A percentile compares a stretch with the other conserved stretches of the same genome.
phyloP scores from a whole-genome alignment of 1,140 invertebrate genomes.

The Acromyrmex heyeri region DNA sequence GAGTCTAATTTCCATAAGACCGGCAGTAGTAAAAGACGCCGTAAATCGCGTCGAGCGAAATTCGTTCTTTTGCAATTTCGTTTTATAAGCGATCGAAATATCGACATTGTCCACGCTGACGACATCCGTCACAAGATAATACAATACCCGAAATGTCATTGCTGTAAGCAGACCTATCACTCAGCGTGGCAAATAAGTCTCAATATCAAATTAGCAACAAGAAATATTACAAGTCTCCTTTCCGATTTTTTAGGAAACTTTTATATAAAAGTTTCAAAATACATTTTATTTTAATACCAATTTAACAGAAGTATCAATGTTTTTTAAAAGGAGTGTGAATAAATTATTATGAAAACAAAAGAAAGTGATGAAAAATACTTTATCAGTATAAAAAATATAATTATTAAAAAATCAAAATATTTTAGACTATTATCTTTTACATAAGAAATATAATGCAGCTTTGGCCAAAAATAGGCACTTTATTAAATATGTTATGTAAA shows the following conservation, averaged over 20 bases:
- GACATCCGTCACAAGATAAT: conserved; percentile 34
- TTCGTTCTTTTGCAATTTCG: conserved; percentile 41
- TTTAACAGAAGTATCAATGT: background rate
- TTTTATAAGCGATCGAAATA: conserved; percentile 48
- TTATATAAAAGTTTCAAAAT: background rate
- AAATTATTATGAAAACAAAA: too few relatives aligned
- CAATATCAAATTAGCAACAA: conserved; percentile 1
- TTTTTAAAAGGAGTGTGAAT: too few relatives aligned
- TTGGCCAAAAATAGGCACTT: too few relatives aligned
- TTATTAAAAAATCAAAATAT: too few relatives aligned
- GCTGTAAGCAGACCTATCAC: background rate
- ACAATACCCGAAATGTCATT: conserved; percentile 10
- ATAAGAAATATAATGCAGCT: too few relatives aligned
- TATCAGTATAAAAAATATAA: too few relatives aligned
- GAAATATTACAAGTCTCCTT: background rate
- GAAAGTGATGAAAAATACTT: too few relatives aligned
- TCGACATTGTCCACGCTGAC: conserved; percentile 16
- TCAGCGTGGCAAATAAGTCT: conserved; percentile 14
- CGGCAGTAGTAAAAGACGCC: conserved; percentile 30
- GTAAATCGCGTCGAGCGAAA: conserved; percentile 25
- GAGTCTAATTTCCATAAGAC: conserved; percentile 48
- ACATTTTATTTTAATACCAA: background rate
- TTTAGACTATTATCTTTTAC: too few relatives aligned
- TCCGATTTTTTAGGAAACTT: background rate
- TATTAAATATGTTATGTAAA: too few relatives aligned